Conservation (phyloP, 2,888 invertebrate species). For the Parnassius mnemosyne region DNA sequence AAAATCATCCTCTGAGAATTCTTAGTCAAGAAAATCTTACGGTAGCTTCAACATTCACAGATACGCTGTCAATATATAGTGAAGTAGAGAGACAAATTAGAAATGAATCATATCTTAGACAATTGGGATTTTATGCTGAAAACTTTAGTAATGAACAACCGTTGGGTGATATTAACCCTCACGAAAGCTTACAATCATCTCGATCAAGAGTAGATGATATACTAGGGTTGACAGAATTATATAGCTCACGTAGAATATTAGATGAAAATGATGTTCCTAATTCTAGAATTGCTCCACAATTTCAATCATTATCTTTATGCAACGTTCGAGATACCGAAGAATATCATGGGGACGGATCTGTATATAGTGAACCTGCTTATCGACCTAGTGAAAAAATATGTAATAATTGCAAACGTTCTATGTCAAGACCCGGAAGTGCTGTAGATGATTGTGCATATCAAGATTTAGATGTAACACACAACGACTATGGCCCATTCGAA, state of each 20-base stretch:
- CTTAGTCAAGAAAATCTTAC: slow-evolving; percentile 95
- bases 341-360: slow-evolving; percentile 87
- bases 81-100: slow-evolving; percentile 85
- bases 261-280: slow-evolving; percentile 83
- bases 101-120: slow-evolving; percentile 80
- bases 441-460: slow-evolving; percentile 84
- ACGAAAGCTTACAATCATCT: slow-evolving; percentile 71
- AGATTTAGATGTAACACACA: slow-evolving; percentile 76
- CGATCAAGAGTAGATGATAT: slow-evolving; percentile 88
- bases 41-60: slow-evolving; percentile 93
- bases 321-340: slow-evolving; percentile 85
- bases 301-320: slow-evolving; percentile 85
- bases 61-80: slow-evolving; percentile 84
- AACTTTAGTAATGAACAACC: slow-evolving; percentile 66
- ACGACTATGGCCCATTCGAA: slow-evolving; percentile 83
- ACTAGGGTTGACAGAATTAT: slow-evolving; percentile 89
- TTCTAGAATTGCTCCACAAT: slow-evolving; percentile 80
- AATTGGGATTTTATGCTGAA: slow-evolving; percentile 79
- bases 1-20: slow-evolving; percentile 92
- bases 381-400: slow-evolving; percentile 86
- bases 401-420: slow-evolving; percentile 86
- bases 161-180: slow-evolving; percentile 63
- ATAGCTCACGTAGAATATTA: slow-evolving; percentile 88
- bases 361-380: slow-evolving; percentile 93
- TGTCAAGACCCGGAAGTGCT: slow-evolving; percentile 84